A percentile compares a stretch with the other conserved stretches of the same genome.
Conservation (phyloP, 2,888 invertebrate genomes). For the Asteroscopus sphinx region DNA sequence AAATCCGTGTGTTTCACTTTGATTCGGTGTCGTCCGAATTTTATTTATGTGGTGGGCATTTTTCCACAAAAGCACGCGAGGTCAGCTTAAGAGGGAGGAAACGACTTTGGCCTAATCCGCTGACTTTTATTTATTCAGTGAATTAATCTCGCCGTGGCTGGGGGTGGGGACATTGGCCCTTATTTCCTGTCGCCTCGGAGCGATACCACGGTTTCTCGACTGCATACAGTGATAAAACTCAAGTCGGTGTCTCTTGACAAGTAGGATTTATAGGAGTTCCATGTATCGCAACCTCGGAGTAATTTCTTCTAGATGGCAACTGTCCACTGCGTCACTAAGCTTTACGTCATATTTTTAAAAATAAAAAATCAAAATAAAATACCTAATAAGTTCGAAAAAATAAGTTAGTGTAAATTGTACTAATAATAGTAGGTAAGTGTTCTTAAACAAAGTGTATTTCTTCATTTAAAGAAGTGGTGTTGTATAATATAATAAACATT, state of each 20-base stretch:
- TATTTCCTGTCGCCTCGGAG: slow-evolving; percentile 78
- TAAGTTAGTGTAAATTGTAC: neutral
- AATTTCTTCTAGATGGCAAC: too few relatives aligned
- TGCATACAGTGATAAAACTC: slow-evolving; percentile 77
- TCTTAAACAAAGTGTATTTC: neutral
- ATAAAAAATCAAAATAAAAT: too few relatives aligned
- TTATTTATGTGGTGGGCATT: slow-evolving; percentile 87
- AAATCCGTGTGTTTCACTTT: slow-evolving; percentile 75
- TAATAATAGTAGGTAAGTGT: neutral
- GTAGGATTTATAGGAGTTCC: slow-evolving; percentile 71
- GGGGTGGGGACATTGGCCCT: slow-evolving; percentile 81
- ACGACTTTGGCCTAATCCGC: slow-evolving; percentile 89
- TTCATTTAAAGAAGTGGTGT: slow-evolving; percentile 5
- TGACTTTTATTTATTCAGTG: slow-evolving; percentile 90
- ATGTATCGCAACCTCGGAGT: slow-evolving; percentile 62
- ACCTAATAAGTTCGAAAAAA: too few relatives aligned
- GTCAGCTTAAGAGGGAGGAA: slow-evolving; percentile 89
- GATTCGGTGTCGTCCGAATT: slow-evolving; percentile 79
- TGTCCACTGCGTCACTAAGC: slow-evolving; percentile 51
- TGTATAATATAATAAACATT: slow-evolving; percentile 16
- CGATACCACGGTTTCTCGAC: slow-evolving; percentile 78
- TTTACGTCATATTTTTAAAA: slow-evolving; percentile 34
- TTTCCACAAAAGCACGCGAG: slow-evolving; percentile 88
- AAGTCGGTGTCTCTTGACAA: slow-evolving; percentile 70
- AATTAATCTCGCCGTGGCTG: slow-evolving; percentile 85